Percentiles rank a stretch among this genome's conserved stretches.
Conservation (phyloP, 2,888 invertebrate species). For the Orthonychiurus folsomi region DNA sequence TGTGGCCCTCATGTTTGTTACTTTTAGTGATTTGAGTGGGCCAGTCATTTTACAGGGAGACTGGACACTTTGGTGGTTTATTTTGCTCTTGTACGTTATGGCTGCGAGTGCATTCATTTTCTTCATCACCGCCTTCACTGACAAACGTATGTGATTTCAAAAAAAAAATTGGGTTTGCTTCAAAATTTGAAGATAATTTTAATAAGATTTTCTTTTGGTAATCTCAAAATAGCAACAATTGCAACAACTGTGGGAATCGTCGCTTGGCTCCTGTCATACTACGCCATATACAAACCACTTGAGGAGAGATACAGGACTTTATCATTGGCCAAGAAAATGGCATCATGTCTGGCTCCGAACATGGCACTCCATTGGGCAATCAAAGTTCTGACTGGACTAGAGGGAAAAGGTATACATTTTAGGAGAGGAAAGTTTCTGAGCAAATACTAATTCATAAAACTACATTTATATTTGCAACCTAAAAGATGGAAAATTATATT, state of each 20-base stretch:
- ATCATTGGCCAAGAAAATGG: constrained; percentile 20
- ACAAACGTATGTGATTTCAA: constrained; percentile 43
- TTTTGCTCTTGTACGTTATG: constrained; percentile 44
- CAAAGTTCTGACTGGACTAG: constrained; percentile 12
- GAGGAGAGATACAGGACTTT: constrained; percentile 13
- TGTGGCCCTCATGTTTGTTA: constrained; percentile 42
- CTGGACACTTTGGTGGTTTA: constrained; percentile 44
- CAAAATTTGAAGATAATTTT: no score
- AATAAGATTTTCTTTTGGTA: no score
- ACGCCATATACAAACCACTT: constrained; percentile 21
- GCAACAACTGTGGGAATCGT: constrained; percentile 37
- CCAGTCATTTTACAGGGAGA: constrained; percentile 43
- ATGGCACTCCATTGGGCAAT: constrained; percentile 34
- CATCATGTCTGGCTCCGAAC: constrained; percentile 33
- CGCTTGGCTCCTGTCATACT: constrained; percentile 36
- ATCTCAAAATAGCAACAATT: constrained; percentile 33
- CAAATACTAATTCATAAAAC: no score
- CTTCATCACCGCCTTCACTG: constrained; percentile 45
- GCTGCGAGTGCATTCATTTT: constrained; percentile 45
- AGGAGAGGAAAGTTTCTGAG: no score
- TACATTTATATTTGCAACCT: no score
- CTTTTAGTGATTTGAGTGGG: constrained; percentile 33
- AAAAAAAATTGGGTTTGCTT: neutral
- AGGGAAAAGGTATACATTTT: constrained; percentile 1
- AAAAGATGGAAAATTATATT: no score